Percentiles rank a stretch among this genome's conserved stretches.
phyloP scores from a whole-genome alignment of 2,797 vertebrate genomes.

The Danionella dracula region DNA sequence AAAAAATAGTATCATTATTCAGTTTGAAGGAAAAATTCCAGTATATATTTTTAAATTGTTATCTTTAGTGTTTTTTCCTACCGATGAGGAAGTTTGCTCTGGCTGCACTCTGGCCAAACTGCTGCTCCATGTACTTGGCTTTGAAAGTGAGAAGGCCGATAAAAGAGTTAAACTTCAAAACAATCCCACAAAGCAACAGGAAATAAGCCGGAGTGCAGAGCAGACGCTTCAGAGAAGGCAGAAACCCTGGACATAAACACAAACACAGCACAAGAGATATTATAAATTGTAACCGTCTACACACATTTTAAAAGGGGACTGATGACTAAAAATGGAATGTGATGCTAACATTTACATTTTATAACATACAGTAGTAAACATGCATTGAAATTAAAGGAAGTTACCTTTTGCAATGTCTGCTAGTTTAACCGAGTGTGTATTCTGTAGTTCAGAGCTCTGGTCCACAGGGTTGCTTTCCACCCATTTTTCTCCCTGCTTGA shows the following conservation, averaged over 20 bases:
- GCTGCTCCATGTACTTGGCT: slow-evolving; percentile 76
- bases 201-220: slow-evolving; percentile 67
- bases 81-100: slow-evolving; percentile 76
- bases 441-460: background rate
- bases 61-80: slow-evolving; percentile 13
- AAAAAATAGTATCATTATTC: too few species aligned
- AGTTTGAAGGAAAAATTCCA: too few species aligned
- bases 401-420: slow-evolving; percentile 64
- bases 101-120: slow-evolving; percentile 73
- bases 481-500: slow-evolving; percentile 53
- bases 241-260: slow-evolving; percentile 56
- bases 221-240: slow-evolving; percentile 65
- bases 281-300: background rate
- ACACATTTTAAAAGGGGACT: background rate
- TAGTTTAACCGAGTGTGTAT: slow-evolving; percentile 44
- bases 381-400: background rate
- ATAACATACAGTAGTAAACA: too few species aligned
- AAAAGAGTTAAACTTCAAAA: slow-evolving; percentile 69
- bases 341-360: too few species aligned
- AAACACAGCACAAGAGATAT: background rate
- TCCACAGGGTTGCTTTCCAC: background rate
- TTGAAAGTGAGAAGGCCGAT: slow-evolving; percentile 72
- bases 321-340: background rate
- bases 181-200: slow-evolving; percentile 64
- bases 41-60: too few species aligned